These are phyloP conservation scores for Drosophila neocordata DNA, from an alignment of 1,140 invertebrate genomes.

Conservation along the genomic window DNA sequence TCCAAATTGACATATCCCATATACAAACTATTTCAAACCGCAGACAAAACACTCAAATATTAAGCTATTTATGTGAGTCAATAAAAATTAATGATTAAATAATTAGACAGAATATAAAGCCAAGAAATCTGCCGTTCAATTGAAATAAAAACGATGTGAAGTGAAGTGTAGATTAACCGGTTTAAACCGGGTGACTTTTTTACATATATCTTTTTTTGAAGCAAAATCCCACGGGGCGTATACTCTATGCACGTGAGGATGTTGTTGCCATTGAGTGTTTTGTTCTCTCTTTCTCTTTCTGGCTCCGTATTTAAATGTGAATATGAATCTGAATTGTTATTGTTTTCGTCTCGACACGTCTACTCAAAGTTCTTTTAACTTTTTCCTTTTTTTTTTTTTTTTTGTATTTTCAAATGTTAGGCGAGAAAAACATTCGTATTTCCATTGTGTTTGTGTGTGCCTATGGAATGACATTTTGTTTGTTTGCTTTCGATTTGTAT, in stretches of 20 bases:
- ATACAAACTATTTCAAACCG: not conserved
- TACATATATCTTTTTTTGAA: conserved; percentile 8
- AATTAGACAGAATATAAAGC: not conserved
- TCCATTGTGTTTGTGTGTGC: conserved; percentile 25
- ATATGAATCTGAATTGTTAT: conserved; percentile 44
- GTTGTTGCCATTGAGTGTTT: conserved; percentile 43
- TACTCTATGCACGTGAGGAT: conserved; percentile 61
- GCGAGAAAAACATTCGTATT: conserved; percentile 5
- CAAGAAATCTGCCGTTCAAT: conserved; percentile 1
- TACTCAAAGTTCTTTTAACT: conserved; percentile 31
- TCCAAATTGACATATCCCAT: conserved; percentile 4
- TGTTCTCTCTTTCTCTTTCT: conserved; percentile 13
- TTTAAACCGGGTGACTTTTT: conserved; percentile 20
- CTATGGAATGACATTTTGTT: conserved; percentile 44
- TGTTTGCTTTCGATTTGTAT: conserved; percentile 37
- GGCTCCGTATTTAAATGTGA: not conserved
- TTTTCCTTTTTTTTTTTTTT: not conserved
- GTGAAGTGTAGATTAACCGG: conserved; percentile 4
- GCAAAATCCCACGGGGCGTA: conserved; percentile 12
- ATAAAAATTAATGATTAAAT: conserved; percentile 7
- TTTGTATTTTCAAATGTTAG: conserved; percentile 13
- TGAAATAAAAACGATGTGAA: not conserved
- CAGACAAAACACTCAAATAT: not conserved
- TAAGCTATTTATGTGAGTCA: conserved; percentile 2
- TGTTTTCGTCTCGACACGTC: conserved; percentile 46